These are phyloP conservation scores for Poecilia velifera DNA, from an alignment of 2,797 vertebrate species.

Conservation along the genomic window DNA sequence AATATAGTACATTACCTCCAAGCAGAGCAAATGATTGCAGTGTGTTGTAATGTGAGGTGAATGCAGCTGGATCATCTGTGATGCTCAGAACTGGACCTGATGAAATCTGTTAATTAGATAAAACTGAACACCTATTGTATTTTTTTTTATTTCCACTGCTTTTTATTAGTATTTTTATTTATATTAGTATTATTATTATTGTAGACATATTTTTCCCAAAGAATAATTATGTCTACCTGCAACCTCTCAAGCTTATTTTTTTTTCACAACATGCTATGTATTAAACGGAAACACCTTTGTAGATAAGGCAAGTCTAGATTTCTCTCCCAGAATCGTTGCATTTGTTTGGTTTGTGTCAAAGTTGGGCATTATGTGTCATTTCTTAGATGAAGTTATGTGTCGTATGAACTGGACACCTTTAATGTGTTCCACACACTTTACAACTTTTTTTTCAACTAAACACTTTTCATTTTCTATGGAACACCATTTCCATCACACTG, in stretches of 20 bases:
- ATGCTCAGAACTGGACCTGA: not conserved
- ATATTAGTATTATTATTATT: not conserved
- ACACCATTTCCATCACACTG: too few species aligned
- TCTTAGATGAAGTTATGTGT: not conserved
- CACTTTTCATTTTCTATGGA: not conserved
- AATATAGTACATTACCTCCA: slow-evolving; percentile 69
- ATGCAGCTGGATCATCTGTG: slow-evolving; percentile 29
- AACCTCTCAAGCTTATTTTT: not conserved
- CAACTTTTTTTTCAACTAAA: not conserved
- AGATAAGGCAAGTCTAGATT: too few species aligned
- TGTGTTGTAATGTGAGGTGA: slow-evolving; percentile 46
- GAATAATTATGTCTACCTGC: not conserved
- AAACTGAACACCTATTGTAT: not conserved
- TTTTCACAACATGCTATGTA: not conserved
- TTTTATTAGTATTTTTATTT: not conserved
- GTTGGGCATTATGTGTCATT: not conserved
- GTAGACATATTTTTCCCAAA: not conserved
- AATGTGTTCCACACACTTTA: not conserved
- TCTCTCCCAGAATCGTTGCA: not conserved
- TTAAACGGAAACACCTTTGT: not conserved
- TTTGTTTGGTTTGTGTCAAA: not conserved
- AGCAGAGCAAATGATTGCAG: slow-evolving; percentile 58
- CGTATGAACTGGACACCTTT: not conserved
- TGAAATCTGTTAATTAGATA: not conserved
- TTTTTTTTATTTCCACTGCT: not conserved